These are phyloP conservation scores for Leucophenga varia DNA, from an alignment of 1,140 invertebrate genomes.

Conservation along the genomic window DNA sequence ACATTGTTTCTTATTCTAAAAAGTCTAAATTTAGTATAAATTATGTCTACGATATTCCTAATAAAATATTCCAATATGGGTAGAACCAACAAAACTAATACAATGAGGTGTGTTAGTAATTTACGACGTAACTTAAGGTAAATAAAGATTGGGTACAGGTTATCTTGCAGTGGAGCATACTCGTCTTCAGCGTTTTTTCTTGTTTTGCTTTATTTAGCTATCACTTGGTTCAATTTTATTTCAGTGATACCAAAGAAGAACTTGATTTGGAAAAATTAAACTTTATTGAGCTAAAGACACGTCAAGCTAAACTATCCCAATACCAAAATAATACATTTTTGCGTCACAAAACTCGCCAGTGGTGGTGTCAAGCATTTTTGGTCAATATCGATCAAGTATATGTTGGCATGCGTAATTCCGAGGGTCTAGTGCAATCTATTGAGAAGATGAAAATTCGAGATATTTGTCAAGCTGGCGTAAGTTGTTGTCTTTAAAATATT, in stretches of 20 bases:
- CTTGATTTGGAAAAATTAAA: constrained; percentile 35
- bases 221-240: background rate
- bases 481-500: too few species aligned
- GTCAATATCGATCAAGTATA: constrained; percentile 64
- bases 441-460: constrained; percentile 48
- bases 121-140: too few species aligned
- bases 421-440: constrained; percentile 61
- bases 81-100: too few species aligned
- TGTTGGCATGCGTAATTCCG: constrained; percentile 66
- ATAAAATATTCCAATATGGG: too few species aligned
- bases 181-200: too few species aligned
- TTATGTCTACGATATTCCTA: too few species aligned
- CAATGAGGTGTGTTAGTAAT: too few species aligned
- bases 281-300: constrained; percentile 57
- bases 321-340: constrained; percentile 61
- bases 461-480: too few species aligned
- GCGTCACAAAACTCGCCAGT: constrained; percentile 58
- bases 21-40: too few species aligned
- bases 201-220: background rate
- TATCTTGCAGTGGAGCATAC: too few species aligned
- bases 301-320: constrained; percentile 65
- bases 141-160: too few species aligned
- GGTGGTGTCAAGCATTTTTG: constrained; percentile 75
- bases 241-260: constrained; percentile 21
- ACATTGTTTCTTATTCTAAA: too few species aligned